Percentiles rank a stretch among this genome's conserved stretches.
phyloP scores from a whole-genome alignment of 2,113 vertebrate genomes.

The Odontesthes bonariensis region DNA sequence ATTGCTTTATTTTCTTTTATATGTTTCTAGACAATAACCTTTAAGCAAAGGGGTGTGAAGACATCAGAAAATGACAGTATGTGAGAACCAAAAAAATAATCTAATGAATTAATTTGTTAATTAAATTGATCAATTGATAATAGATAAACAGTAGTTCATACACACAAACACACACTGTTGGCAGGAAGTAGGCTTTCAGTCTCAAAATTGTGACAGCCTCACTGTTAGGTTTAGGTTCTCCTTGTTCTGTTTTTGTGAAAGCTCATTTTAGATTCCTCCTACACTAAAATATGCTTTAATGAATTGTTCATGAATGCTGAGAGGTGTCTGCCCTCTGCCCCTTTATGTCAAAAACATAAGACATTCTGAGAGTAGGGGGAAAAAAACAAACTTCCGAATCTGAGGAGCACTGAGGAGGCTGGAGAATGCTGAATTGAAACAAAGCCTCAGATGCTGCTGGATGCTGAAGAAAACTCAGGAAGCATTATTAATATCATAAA shows the following conservation, averaged over 20 bases:
- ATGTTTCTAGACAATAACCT: background rate
- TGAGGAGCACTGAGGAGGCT: background rate
- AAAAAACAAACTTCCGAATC: background rate
- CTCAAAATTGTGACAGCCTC: background rate
- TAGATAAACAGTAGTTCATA: background rate
- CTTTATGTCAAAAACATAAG: background rate
- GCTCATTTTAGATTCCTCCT: background rate
- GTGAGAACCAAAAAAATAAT: background rate
- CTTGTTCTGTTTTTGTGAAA: background rate
- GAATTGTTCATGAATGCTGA: background rate
- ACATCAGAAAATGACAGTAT: background rate
- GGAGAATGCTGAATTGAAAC: conserved; percentile 6
- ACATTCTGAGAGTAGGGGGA: background rate
- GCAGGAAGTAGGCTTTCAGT: background rate
- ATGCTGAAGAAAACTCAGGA: conserved; percentile 25
- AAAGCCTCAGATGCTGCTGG: conserved; percentile 16
- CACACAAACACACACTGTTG: background rate
- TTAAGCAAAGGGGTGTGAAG: background rate
- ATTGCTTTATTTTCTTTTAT: background rate
- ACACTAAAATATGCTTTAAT: background rate
- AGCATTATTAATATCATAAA: conserved; percentile 53
- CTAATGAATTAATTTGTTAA: background rate
- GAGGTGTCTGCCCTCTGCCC: background rate
- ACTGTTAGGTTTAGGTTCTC: background rate
- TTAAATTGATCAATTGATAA: no score